Evolutionary conservation across 2,113 vertebrate genomes (phyloP), one percentile per base, ranked within the genome.

Genomic region (Rostratula benghalensis): DNA sequence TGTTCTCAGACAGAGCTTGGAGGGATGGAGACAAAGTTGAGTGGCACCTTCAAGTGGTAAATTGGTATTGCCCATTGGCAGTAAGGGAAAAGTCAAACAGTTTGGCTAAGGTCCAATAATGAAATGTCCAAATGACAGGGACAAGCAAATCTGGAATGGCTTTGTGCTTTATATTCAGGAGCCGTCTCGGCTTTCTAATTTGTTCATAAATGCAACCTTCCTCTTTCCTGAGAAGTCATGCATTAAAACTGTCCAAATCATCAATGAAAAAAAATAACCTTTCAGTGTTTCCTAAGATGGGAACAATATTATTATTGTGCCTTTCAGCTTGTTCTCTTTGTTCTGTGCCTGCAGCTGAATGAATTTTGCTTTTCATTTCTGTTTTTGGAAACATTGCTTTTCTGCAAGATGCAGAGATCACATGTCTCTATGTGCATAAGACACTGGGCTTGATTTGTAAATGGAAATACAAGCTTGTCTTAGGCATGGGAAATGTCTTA

Each of bases 251-350:
- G 63, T 77, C 78, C 59, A 63, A 76, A 80, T 74, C 88, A 83
- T 85, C 90, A 59, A 39, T 87, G 15, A 74, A 85, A 87, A 73
- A 78, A 78, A 83, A 57, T 11, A 94, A 94, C 81, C 67, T 93
- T 90, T 65, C 70, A 90, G 13, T 91, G 70, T 88, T 79, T 87
- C 50, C 80, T 75, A 20, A 85, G 78, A 88, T 70, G 31, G 61
- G 63, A 94, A 95, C 95, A 95, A 51, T 95, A 85, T 96, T 96
- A 76, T 94, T 95, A 91, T 96, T 97, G 96, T 97, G 91, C 67
- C 87, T 94, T 91, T 91, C 67, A 90, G 87, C 83, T 94, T 86
- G 53, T 64, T 68, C 74, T 93, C 78, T 97, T 96, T 96, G 96
- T 95, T 95, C 59, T 70, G 31, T 79, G 81, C 70, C 75, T 93